Evolutionary conservation across 2,888 invertebrate species (phyloP).

Genomic region (Thumatha senex): DNA sequence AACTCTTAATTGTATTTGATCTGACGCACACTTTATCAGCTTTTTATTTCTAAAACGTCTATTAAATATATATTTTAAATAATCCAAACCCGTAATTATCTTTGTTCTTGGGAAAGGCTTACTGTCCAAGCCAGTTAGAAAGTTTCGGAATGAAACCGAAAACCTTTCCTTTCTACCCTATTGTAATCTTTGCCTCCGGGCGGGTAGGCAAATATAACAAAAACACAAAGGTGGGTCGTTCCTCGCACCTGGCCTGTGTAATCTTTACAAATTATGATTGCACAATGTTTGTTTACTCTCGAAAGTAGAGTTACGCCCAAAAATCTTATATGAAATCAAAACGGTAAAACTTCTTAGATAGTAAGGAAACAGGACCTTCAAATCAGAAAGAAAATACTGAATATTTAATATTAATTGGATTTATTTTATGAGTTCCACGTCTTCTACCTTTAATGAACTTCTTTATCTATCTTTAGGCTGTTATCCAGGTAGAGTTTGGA

Average conservation of each 20-base stretch:
- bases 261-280: conserved; percentile 41
- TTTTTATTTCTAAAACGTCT: too few relatives aligned
- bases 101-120: neutral
- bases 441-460: too few relatives aligned
- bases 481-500: too few relatives aligned
- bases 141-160: neutral
- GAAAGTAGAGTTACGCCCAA: neutral
- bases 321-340: conserved; percentile 11
- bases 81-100: neutral
- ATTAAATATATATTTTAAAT: too few relatives aligned
- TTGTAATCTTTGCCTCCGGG: conserved; percentile 28
- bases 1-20: too few relatives aligned
- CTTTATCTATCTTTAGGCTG: too few relatives aligned
- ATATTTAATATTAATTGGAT: too few relatives aligned
- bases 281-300: conserved; percentile 16
- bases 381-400: too few relatives aligned
- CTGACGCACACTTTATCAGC: too few relatives aligned
- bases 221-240: conserved; percentile 33
- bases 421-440: too few relatives aligned
- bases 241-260: conserved; percentile 36
- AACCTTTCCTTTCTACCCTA: conserved; percentile 5
- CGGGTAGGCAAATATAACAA: conserved; percentile 28
- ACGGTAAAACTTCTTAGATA: neutral
- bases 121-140: neutral
- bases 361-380: too few relatives aligned